Evolutionary conservation across 1,140 invertebrate genomes (phyloP).

Genomic region (Rhopalosiphum maidis): DNA sequence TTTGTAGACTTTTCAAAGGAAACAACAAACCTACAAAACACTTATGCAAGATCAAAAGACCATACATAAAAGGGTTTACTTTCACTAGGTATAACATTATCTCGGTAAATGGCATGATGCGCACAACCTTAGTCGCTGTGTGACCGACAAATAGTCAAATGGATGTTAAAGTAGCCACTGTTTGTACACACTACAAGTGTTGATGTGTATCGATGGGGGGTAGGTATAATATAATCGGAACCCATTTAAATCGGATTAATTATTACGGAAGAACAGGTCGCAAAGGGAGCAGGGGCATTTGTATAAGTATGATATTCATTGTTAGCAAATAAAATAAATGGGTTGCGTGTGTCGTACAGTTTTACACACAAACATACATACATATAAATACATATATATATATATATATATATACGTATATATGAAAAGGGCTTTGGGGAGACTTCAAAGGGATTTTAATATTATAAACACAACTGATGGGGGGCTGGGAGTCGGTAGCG

Average conservation of each 20-base stretch:
- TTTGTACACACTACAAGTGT: neutral
- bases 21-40: neutral
- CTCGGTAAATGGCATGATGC: neutral
- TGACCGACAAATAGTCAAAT: slow-evolving; percentile 13
- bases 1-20: neutral
- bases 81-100: neutral
- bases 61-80: neutral
- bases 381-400: too few species aligned
- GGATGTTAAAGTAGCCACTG: neutral
- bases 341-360: neutral
- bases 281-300: slow-evolving; percentile 18
- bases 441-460: slow-evolving; percentile 57
- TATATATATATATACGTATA: neutral
- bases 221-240: neutral
- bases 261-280: slow-evolving; percentile 31
- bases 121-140: neutral
- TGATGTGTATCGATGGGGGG: neutral
- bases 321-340: slow-evolving; percentile 43
- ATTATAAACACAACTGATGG: slow-evolving; percentile 47
- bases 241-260: slow-evolving; percentile 54
- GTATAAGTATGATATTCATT: slow-evolving; percentile 35
- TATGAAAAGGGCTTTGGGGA: slow-evolving; percentile 36
- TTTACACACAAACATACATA: neutral
- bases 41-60: neutral
- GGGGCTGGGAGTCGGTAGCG: slow-evolving; percentile 13